Evolutionary conservation across 2,888 invertebrate species (phyloP).

Genomic region (Zaprionus lineosus): DNA sequence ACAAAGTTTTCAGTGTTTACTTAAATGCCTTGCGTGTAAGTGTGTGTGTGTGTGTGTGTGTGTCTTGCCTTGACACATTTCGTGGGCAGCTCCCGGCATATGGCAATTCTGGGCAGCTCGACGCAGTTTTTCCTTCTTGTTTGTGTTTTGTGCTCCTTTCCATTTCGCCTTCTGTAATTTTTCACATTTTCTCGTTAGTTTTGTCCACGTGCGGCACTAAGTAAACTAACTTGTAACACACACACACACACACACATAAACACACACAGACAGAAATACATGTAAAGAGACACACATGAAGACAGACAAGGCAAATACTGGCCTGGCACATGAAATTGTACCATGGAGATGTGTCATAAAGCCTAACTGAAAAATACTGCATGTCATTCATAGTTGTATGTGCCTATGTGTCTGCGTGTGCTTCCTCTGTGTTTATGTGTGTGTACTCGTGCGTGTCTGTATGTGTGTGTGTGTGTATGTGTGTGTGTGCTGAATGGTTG

Average conservation of each 20-base stretch:
- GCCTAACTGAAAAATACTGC: constrained; percentile 61
- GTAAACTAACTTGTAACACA: constrained; percentile 38
- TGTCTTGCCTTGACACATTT: constrained; percentile 67
- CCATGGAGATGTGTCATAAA: constrained; percentile 62
- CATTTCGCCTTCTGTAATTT: constrained; percentile 9
- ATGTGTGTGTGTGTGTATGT: neutral
- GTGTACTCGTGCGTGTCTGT: constrained; percentile 24
- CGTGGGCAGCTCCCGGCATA: constrained; percentile 34
- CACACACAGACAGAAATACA: constrained; percentile 18
- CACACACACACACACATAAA: constrained; percentile 9
- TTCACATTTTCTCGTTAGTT: constrained; percentile 49
- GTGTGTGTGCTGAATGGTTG: constrained; percentile 18
- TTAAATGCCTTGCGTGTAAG: constrained; percentile 20
- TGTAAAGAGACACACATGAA: constrained; percentile 8
- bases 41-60: constrained; percentile 17
- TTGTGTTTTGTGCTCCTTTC: constrained; percentile 23
- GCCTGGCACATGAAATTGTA: constrained; percentile 19
- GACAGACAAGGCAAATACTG: too few relatives aligned
- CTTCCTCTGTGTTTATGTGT: constrained; percentile 18
- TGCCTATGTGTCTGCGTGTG: neutral
- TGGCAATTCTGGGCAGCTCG: constrained; percentile 10
- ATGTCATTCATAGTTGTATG: constrained; percentile 28
- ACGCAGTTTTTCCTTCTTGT: constrained; percentile 16
- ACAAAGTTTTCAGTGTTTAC: constrained; percentile 45
- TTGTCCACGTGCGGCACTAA: constrained; percentile 43